phyloP scores from a whole-genome alignment of 2,797 vertebrate species.

The Phrynocephalus guinanensis region DNA sequence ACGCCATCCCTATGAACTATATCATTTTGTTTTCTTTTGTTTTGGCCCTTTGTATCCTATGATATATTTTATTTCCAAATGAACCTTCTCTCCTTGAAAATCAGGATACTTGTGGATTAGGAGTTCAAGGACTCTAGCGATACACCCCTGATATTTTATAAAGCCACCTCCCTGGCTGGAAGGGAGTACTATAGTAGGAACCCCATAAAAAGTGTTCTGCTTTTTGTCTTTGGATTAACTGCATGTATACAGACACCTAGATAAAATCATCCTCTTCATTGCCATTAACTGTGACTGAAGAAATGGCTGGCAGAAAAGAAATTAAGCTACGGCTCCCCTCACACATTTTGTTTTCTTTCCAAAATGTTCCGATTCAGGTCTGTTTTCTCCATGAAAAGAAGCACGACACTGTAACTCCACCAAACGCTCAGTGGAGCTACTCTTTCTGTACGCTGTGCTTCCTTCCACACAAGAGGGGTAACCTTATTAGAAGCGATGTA shows the following conservation, averaged over 20 bases:
- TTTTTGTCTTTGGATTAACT: neutral
- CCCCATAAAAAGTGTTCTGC: neutral
- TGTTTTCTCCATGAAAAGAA: too few relatives aligned
- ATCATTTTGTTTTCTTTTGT: slow-evolving; percentile 31
- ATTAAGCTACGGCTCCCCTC: neutral
- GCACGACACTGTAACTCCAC: too few relatives aligned
- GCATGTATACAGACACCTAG: neutral
- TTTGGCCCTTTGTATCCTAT: slow-evolving; percentile 61
- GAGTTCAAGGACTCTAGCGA: neutral
- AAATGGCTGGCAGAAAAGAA: neutral
- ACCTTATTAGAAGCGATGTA: too few relatives aligned
- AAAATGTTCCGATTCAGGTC: too few relatives aligned
- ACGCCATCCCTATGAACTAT: neutral
- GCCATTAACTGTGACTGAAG: neutral
- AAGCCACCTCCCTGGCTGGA: neutral
- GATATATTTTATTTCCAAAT: slow-evolving; percentile 66
- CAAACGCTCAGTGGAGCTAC: too few relatives aligned
- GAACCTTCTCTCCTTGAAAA: neutral
- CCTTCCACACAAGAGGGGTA: too few relatives aligned
- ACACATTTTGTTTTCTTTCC: neutral
- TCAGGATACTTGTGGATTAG: neutral
- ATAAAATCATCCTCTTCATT: too few relatives aligned
- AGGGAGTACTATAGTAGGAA: neutral
- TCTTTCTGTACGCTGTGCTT: too few relatives aligned
- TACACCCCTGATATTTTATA: neutral